Conservation (phyloP, 37 sponge, comb jelly and placozoan genomes). For the Ephydatia muelleri region DNA sequence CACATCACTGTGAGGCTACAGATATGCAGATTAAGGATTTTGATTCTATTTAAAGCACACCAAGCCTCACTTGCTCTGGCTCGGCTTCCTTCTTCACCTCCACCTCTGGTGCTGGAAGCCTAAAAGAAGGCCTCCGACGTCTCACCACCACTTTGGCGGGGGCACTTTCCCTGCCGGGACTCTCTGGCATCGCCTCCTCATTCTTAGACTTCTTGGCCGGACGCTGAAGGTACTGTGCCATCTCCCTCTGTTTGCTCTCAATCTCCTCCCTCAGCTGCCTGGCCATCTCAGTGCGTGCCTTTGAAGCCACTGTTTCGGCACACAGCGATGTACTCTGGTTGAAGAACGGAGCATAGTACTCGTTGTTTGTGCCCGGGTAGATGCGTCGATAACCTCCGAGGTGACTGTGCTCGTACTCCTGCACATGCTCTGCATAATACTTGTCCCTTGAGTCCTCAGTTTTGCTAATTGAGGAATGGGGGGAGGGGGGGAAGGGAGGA, state of each 20-base stretch:
- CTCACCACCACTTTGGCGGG: background rate
- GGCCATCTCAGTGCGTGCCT: slow-evolving; percentile 76
- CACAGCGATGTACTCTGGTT: slow-evolving; percentile 90
- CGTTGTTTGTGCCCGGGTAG: slow-evolving; percentile 82
- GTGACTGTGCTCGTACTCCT: slow-evolving; percentile 65
- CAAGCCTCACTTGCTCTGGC: background rate
- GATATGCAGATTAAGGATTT: background rate
- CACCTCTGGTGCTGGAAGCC: slow-evolving; percentile 25
- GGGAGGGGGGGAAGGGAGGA: background rate
- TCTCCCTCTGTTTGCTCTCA: slow-evolving; percentile 60
- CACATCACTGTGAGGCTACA: slow-evolving; percentile 22
- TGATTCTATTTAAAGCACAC: background rate
- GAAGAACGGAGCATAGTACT: slow-evolving; percentile 80
- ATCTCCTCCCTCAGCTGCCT: slow-evolving; percentile 68
- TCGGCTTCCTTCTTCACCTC: slow-evolving; percentile 20
- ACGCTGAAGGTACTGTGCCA: slow-evolving; percentile 1
- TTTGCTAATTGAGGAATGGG: slow-evolving; percentile 1
- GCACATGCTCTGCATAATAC: slow-evolving; percentile 36
- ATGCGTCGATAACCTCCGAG: slow-evolving; percentile 79
- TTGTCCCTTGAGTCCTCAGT: slow-evolving; percentile 40
- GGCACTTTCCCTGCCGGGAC: slow-evolving; percentile 27
- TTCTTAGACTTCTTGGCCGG: background rate
- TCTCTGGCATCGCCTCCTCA: slow-evolving; percentile 33
- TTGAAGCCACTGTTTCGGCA: slow-evolving; percentile 91
- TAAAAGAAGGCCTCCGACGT: slow-evolving; percentile 25